Percentiles rank a stretch among this genome's conserved stretches.
These are phyloP conservation scores for Phoenicopterus ruber DNA, from an alignment of 2,113 vertebrate genomes.

Conservation along the genomic window DNA sequence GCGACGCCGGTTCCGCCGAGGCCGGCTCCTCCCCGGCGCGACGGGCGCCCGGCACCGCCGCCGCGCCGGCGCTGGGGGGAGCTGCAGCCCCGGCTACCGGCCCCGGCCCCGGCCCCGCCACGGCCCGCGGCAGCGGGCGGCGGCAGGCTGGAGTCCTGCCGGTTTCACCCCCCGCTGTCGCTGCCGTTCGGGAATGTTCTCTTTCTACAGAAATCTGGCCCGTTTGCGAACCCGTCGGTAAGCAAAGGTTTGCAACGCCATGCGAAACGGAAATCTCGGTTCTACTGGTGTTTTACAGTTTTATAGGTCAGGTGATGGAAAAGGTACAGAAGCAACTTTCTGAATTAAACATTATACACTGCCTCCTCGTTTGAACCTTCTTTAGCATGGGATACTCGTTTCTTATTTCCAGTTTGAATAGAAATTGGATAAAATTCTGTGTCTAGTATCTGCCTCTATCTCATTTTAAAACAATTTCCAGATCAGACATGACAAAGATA, in stretches of 20 bases:
- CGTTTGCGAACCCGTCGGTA: background rate
- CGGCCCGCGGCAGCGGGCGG: too few species aligned
- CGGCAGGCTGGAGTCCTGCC: rapidly evolving
- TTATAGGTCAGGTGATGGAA: background rate
- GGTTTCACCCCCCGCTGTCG: background rate
- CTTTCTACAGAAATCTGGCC: background rate
- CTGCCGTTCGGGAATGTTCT: background rate
- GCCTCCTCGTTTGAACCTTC: background rate
- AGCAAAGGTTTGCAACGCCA: background rate
- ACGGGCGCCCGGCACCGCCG: background rate
- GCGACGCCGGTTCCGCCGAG: background rate
- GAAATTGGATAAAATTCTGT: background rate
- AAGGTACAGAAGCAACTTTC: background rate
- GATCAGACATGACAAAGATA: background rate
- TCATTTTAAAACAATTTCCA: background rate
- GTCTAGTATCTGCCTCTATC: background rate
- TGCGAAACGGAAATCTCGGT: background rate
- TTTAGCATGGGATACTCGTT: background rate
- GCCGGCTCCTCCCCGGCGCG: background rate
- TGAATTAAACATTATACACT: background rate
- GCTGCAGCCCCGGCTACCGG: background rate
- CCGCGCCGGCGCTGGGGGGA: conserved; percentile 24
- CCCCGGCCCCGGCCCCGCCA: background rate
- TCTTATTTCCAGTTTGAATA: background rate
- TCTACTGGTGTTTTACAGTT: background rate